Conservation (phyloP, 2,888 invertebrate species). For the Tubulanus polymorphus region DNA sequence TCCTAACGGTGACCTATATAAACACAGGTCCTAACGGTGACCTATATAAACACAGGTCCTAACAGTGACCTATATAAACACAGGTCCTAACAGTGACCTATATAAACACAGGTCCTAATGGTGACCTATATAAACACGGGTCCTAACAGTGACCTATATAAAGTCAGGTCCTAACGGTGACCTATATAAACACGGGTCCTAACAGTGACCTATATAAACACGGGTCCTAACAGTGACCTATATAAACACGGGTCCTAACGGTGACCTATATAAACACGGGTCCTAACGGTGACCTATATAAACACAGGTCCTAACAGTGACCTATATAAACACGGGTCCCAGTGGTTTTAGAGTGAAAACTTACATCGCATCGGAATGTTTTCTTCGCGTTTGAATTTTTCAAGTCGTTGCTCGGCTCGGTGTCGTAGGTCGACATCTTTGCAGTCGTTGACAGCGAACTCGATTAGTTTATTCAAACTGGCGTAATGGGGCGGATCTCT, state of each 20-base stretch:
- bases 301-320: not conserved
- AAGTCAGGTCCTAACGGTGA: too few relatives aligned
- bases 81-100: too few relatives aligned
- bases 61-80: too few relatives aligned
- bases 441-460: slow-evolving; percentile 77
- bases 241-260: not conserved
- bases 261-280: not conserved
- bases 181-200: too few relatives aligned
- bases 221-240: too few relatives aligned
- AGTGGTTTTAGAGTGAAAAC: not conserved
- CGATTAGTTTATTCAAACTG: slow-evolving; percentile 75
- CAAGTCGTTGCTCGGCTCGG: slow-evolving; percentile 69
- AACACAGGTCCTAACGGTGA: too few relatives aligned
- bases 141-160: too few relatives aligned
- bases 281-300: not conserved
- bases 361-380: not conserved
- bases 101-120: too few relatives aligned
- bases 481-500: slow-evolving; percentile 74
- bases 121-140: too few relatives aligned
- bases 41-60: too few relatives aligned
- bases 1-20: too few relatives aligned
- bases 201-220: too few relatives aligned
- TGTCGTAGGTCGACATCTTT: slow-evolving; percentile 80
- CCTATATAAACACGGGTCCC: not conserved
- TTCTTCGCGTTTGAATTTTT: slow-evolving; percentile 65